phyloP scores from a whole-genome alignment of 2,797 vertebrate genomes.

The Picus viridis region DNA sequence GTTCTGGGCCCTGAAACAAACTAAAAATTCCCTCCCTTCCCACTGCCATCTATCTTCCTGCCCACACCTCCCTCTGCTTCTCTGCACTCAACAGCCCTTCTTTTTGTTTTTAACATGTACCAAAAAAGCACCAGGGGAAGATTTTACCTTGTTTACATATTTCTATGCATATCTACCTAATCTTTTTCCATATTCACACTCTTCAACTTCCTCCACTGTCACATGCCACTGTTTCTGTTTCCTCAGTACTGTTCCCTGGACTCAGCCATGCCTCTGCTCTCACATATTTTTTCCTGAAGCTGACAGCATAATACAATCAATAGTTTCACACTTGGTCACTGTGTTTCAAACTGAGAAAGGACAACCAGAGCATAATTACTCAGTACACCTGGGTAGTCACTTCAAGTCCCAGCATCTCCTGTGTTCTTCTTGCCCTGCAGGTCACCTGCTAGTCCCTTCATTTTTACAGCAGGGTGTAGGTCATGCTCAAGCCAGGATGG shows the following conservation, averaged over 20 bases:
- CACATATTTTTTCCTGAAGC: neutral
- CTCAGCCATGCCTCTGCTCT: neutral
- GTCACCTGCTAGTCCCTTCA: neutral
- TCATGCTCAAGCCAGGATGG: neutral
- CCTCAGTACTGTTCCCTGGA: neutral
- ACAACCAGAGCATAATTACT: neutral
- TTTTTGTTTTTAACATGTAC: neutral
- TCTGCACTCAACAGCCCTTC: neutral
- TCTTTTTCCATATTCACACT: neutral
- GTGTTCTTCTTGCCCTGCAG: rapidly evolving
- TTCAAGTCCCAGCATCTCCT: neutral
- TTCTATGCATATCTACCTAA: neutral
- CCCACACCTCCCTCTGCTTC: neutral
- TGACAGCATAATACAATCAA: neutral
- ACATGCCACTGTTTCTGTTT: neutral
- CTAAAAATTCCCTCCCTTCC: neutral
- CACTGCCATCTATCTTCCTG: neutral
- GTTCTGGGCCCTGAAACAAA: neutral
- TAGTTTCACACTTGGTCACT: neutral
- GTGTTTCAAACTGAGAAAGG: neutral
- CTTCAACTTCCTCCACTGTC: neutral
- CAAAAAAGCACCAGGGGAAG: neutral
- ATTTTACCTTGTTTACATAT: neutral
- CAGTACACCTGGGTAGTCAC: rapidly evolving
- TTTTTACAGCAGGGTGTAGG: neutral